A percentile compares a stretch with the other conserved stretches of the same genome.
Evolutionary conservation across 2,888 invertebrate genomes (phyloP).

Genomic region (Eustalomyia histrio): DNA sequence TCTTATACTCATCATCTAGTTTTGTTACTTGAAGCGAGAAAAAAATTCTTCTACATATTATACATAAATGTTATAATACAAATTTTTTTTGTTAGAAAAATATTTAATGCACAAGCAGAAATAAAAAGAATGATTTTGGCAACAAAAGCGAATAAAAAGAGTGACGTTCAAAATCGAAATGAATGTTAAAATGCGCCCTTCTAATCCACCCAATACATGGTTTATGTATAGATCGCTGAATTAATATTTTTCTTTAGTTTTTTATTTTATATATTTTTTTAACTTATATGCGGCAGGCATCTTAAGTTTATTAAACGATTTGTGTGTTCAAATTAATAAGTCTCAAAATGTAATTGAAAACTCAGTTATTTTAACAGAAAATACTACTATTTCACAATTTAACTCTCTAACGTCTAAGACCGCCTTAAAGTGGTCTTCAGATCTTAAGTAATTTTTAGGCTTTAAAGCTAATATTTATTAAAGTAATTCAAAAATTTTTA

Average conservation of each 20-base stretch:
- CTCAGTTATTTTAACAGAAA: not conserved
- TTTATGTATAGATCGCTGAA: not conserved
- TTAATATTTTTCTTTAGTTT: constrained; percentile 16
- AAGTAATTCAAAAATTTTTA: no score
- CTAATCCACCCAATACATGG: constrained; percentile 63
- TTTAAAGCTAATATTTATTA: no score
- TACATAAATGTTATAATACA: constrained; percentile 52
- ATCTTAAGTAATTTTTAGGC: no score
- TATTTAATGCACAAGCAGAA: constrained; percentile 27
- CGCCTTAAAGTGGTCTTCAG: no score
- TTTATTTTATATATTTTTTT: constrained; percentile 68
- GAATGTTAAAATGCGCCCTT: constrained; percentile 53
- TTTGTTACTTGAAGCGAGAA: no score
- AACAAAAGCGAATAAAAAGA: constrained; percentile 47
- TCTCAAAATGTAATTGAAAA: not conserved
- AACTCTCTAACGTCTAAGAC: no score
- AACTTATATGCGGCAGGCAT: constrained; percentile 66
- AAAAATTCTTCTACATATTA: not conserved
- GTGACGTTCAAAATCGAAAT: constrained; percentile 49
- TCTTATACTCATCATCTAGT: not conserved
- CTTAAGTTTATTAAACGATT: constrained; percentile 2
- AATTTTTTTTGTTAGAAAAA: constrained; percentile 36
- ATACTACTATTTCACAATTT: no score
- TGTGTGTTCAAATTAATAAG: not conserved
- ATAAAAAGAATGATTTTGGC: constrained; percentile 47